Evolutionary conservation across 2,797 vertebrate genomes (phyloP).

Genomic region (Oreonectes daqikongensis): DNA sequence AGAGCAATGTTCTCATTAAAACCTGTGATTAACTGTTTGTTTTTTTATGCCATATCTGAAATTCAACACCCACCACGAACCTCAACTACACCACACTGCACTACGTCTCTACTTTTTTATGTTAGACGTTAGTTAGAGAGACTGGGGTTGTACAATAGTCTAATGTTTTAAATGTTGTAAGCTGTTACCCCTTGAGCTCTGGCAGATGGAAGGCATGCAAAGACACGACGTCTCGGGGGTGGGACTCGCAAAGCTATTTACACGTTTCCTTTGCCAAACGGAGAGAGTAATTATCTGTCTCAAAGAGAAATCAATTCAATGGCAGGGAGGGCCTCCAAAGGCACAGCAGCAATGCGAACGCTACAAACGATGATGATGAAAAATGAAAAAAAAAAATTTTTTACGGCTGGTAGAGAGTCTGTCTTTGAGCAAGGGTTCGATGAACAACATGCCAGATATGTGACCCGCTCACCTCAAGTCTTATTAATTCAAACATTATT

Average conservation of each 20-base stretch:
- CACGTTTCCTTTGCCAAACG: conserved; percentile 63
- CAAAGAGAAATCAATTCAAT: conserved; percentile 68
- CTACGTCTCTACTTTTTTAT: neutral
- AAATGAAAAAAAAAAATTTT: too few relatives aligned
- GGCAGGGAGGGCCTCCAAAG: conserved; percentile 63
- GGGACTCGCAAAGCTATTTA: conserved; percentile 63
- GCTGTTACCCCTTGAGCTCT: conserved; percentile 48
- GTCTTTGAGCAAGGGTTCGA: neutral
- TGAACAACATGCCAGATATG: neutral
- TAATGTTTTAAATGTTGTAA: conserved; percentile 53
- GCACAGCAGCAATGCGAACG: conserved; percentile 34
- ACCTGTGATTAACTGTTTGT: conserved; percentile 49
- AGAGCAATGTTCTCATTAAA: conserved; percentile 52
- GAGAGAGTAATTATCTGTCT: conserved; percentile 71
- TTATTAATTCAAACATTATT: too few relatives aligned
- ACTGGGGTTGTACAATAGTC: conserved; percentile 30
- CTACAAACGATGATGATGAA: conserved; percentile 49
- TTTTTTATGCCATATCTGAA: conserved; percentile 50
- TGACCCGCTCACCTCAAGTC: neutral
- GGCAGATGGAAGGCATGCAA: conserved; percentile 55
- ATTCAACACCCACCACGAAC: conserved; percentile 25
- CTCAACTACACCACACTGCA: neutral
- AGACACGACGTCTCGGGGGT: conserved; percentile 57
- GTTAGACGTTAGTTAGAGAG: conserved; percentile 45
- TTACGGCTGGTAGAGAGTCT: neutral